phyloP scores from a whole-genome alignment of 2,113 vertebrate genomes.

The Stictonetta naevosa region DNA sequence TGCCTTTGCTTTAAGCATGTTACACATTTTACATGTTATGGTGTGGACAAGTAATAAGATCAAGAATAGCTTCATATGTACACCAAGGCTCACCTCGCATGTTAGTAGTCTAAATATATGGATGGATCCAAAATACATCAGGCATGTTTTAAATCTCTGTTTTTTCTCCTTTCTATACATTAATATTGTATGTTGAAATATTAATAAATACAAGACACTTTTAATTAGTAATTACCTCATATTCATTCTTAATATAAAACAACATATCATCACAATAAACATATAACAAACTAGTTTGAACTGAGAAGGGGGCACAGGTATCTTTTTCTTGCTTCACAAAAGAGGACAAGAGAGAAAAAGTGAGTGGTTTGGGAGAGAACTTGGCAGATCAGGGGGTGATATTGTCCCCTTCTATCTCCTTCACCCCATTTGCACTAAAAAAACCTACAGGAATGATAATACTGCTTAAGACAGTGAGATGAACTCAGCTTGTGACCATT shows the following conservation, averaged over 20 bases:
- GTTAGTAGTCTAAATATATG: neutral
- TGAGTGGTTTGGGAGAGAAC: neutral
- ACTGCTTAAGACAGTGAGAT: neutral
- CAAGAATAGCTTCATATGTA: neutral
- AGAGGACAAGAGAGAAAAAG: neutral
- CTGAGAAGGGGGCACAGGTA: neutral
- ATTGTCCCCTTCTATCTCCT: neutral
- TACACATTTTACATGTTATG: neutral
- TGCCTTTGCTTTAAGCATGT: neutral
- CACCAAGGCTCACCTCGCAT: neutral
- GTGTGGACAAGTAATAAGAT: neutral
- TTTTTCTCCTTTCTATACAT: neutral
- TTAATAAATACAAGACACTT: neutral
- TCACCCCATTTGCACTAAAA: neutral
- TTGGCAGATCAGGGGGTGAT: neutral
- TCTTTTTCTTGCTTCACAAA: neutral
- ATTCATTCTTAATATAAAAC: neutral
- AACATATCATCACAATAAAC: neutral
- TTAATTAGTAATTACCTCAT: rapidly evolving
- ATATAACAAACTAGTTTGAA: neutral
- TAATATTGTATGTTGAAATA: neutral
- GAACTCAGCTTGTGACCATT: neutral
- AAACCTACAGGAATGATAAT: neutral
- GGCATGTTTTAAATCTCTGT: neutral
- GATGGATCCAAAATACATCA: neutral